Evolutionary conservation across 2,888 invertebrate genomes (phyloP).

Genomic region (Eupithecia subfuscata): DNA sequence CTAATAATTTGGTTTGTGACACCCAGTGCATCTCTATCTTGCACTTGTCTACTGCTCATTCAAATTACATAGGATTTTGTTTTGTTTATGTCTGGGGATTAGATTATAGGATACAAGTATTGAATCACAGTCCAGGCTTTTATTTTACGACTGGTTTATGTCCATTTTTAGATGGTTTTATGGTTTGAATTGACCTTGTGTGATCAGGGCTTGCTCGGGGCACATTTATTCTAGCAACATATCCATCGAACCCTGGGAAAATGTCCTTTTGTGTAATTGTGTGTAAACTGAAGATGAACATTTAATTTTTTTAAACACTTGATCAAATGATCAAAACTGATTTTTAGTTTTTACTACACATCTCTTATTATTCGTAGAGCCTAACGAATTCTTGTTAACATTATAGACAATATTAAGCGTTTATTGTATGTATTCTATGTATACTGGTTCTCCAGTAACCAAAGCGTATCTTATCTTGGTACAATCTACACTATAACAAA

Average conservation of each 20-base stretch:
- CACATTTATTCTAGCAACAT: neutral
- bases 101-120: conserved; percentile 17
- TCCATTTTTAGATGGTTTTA: conserved; percentile 1
- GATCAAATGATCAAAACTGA: no score
- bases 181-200: neutral
- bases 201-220: neutral
- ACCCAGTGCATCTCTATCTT: conserved; percentile 49
- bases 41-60: conserved; percentile 45
- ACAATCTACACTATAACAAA: neutral
- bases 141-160: neutral
- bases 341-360: neutral
- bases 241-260: neutral
- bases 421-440: neutral
- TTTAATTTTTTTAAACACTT: no score
- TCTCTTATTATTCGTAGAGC: neutral
- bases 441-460: neutral
- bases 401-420: neutral
- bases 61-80: conserved; percentile 45
- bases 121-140: neutral
- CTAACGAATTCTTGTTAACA: neutral
- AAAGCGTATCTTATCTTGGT: neutral
- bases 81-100: conserved; percentile 37
- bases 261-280: neutral
- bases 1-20: conserved; percentile 54
- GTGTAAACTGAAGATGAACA: neutral